Evolutionary conservation across 2,888 invertebrate genomes (phyloP).

Genomic region (Apodemia zela): DNA sequence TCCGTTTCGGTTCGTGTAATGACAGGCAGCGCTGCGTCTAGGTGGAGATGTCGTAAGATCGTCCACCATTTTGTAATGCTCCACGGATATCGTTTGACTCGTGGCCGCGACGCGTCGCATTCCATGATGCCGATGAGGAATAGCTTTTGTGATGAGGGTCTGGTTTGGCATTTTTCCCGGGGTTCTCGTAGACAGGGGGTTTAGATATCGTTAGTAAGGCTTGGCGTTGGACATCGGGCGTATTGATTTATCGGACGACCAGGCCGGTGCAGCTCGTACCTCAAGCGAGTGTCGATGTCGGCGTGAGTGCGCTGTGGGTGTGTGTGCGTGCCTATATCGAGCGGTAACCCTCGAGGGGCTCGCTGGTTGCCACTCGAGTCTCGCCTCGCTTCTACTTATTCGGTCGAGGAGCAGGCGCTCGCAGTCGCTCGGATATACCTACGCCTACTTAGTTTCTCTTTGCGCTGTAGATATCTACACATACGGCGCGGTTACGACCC

Average conservation of each 20-base stretch:
- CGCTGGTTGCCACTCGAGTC: conserved; percentile 69
- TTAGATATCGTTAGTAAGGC: conserved; percentile 58
- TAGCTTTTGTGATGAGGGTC: conserved; percentile 69
- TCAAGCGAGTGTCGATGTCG: conserved; percentile 71
- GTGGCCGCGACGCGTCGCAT: conserved; percentile 75
- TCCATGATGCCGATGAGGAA: conserved; percentile 73
- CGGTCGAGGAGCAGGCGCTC: conserved; percentile 73
- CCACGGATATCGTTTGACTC: conserved; percentile 74
- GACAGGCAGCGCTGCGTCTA: conserved; percentile 73
- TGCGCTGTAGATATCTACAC: conserved; percentile 61
- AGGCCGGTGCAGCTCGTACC: conserved; percentile 70
- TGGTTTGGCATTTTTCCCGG: conserved; percentile 71
- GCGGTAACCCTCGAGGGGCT: conserved; percentile 78
- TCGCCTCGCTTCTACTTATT: conserved; percentile 71
- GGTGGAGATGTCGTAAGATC: conserved; percentile 81
- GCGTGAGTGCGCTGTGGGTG: conserved; percentile 61
- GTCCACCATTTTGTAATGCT: conserved; percentile 81
- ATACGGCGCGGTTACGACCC: conserved; percentile 70
- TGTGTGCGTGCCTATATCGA: conserved; percentile 76
- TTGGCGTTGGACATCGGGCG: conserved; percentile 62
- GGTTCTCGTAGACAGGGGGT: conserved; percentile 69
- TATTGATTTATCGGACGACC: conserved; percentile 79
- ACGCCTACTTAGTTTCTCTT: conserved; percentile 78
- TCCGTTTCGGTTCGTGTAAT: conserved; percentile 74
- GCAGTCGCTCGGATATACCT: conserved; percentile 65